Evolutionary conservation across 2,113 vertebrate genomes (phyloP).

Genomic region (Numida meleagris): DNA sequence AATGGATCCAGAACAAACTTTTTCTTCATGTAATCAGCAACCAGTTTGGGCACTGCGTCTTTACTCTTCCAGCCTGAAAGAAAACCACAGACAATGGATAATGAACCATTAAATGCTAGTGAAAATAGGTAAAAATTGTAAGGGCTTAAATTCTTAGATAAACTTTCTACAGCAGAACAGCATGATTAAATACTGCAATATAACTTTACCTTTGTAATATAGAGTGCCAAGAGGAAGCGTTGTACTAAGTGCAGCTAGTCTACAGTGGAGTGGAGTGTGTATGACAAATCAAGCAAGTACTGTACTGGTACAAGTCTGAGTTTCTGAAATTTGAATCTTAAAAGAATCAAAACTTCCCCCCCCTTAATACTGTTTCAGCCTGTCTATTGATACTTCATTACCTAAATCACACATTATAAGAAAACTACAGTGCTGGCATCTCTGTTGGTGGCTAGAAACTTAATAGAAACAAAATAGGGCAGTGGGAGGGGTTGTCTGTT

Average conservation of each 20-base stretch:
- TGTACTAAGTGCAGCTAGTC: not conserved
- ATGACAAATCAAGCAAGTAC: not conserved
- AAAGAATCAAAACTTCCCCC: not conserved
- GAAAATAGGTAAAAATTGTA: not conserved
- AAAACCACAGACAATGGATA: not conserved
- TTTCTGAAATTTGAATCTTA: not conserved
- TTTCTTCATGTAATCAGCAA: slow-evolving; percentile 87
- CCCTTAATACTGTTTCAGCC: not conserved
- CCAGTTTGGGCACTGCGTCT: slow-evolving; percentile 83
- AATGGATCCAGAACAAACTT: slow-evolving; percentile 90
- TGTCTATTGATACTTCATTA: not conserved
- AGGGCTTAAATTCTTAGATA: not conserved
- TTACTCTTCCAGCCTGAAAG: slow-evolving; percentile 74
- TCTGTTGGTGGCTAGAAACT: not conserved
- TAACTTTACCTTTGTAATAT: not conserved
- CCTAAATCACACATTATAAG: not conserved
- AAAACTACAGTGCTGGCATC: not conserved
- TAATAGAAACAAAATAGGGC: fast-evolving
- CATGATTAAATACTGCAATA: not conserved
- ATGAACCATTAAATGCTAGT: not conserved
- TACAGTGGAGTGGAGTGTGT: not conserved
- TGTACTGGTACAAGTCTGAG: not conserved
- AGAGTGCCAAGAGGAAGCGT: not conserved
- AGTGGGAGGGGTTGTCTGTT: no score
- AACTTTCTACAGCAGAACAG: not conserved